Conservation (phyloP, 2,113 vertebrate genomes). For the Eidolon helvum region DNA sequence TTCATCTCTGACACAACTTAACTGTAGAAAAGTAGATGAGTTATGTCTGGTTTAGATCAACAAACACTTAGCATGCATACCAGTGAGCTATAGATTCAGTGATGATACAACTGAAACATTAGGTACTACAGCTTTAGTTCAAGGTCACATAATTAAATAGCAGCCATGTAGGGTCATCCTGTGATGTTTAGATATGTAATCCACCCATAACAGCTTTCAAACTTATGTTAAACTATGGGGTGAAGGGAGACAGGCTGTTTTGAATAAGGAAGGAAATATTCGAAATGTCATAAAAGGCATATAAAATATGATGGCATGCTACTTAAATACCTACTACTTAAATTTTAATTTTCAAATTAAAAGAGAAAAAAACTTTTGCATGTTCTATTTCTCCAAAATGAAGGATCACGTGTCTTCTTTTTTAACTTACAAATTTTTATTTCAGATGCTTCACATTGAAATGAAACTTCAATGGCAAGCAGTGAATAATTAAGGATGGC, state of each 20-base stretch:
- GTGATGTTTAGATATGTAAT: background rate
- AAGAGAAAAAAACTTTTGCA: background rate
- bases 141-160: background rate
- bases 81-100: background rate
- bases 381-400: slow-evolving; percentile 36
- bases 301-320: slow-evolving; percentile 12
- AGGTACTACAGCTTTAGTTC: background rate
- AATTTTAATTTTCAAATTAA: background rate
- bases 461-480: slow-evolving; percentile 54
- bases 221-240: background rate
- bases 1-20: slow-evolving; percentile 54
- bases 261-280: background rate
- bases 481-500: background rate
- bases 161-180: background rate
- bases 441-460: slow-evolving; percentile 34
- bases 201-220: background rate
- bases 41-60: slow-evolving; percentile 53
- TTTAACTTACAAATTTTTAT: slow-evolving; percentile 32
- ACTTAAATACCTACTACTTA: background rate
- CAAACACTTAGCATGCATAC: background rate
- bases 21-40: slow-evolving; percentile 44
- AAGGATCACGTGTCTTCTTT: background rate
- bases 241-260: background rate
- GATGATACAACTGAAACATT: background rate
- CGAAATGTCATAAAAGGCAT: slow-evolving; percentile 23